Evolutionary conservation across 2,888 invertebrate species (phyloP), one percentile per base, ranked within the genome.

Genomic region (Sarcophaga rosellei): DNA sequence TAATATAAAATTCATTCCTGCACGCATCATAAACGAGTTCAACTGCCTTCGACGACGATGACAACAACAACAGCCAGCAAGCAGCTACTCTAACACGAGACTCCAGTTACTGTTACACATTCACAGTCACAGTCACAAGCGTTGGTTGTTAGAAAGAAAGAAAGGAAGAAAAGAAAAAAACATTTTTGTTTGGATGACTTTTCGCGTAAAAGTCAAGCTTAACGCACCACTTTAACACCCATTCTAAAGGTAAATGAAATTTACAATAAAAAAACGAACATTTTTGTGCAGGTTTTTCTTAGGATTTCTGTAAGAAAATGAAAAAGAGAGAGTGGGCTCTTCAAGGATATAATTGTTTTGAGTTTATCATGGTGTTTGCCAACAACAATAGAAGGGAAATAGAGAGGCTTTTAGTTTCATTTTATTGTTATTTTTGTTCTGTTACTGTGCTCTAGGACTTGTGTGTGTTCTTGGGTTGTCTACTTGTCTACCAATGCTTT

Each of bases 1-100:
- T 90, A 90, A 89, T 90, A 90, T 88, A 88, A 89, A 35, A 89
- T 88, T 89, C 88, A 88, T 89, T 89, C 88, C 87, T 87, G 88
- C 89, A 89, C 89, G 89, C 88, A 89, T 88, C 89, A 88, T 88
- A 88, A 88, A 89, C 88, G 86, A 88, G 86, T 85, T 85, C 81
- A 86, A 85, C 86, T 87, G 87, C 78, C 88, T 83, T 78, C 68
- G 23, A 80, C 57, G 63, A 66, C 57, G 44, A 44, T 10, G 17
- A 53, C 59, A 75, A n/a, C 59, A 75, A n/a, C 35, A 59, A 74
- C 74, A 68, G 53, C 62, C 6, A 57, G 23, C 35, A 62, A 17
- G 17, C 53, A 53, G 47, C 47, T 47, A 35, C 35, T 35, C 6
- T 35, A 35, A 35, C 35, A 35, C 35, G 35, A n/a, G 35, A 1